A percentile compares a stretch with the other conserved stretches of the same genome.
These are phyloP conservation scores for Belonocnema kinseyi DNA, from an alignment of 1,140 invertebrate genomes.

Conservation along the genomic window DNA sequence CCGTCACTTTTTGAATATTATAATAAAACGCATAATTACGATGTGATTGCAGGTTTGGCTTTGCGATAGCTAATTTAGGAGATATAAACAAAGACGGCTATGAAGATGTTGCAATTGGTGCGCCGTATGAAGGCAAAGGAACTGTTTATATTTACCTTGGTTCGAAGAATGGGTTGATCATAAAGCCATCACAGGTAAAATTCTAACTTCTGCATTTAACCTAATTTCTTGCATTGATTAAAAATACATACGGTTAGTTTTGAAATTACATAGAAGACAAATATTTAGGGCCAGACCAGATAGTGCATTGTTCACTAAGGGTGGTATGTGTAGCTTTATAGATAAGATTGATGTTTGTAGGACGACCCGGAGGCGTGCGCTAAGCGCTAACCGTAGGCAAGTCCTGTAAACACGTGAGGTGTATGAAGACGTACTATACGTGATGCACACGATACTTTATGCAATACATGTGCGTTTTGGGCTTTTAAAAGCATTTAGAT, in stretches of 20 bases:
- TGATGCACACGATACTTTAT: too few species aligned
- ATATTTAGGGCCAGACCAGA: not conserved
- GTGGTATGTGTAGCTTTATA: too few species aligned
- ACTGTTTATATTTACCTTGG: constrained; percentile 93
- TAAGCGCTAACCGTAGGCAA: too few species aligned
- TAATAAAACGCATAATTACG: constrained; percentile 2
- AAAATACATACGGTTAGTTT: too few species aligned
- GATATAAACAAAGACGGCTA: constrained; percentile 95
- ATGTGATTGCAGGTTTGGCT: constrained; percentile 82
- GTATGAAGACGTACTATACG: too few species aligned
- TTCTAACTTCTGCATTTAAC: not conserved
- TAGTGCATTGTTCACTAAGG: too few species aligned
- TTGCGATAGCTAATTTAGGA: constrained; percentile 89
- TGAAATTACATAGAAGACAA: not conserved
- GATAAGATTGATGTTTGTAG: too few species aligned
- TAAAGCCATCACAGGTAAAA: constrained; percentile 84
- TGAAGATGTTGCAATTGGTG: constrained; percentile 93
- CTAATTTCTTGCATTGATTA: too few species aligned
- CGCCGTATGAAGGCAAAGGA: constrained; percentile 91
- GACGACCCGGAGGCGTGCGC: too few species aligned
- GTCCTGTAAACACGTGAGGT: too few species aligned
- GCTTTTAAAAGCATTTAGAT: too few species aligned
- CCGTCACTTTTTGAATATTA: not conserved
- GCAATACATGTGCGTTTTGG: too few species aligned
- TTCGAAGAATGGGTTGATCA: constrained; percentile 83